Conservation (phyloP, 2,113 vertebrate species). For the Grammomys surdaster region DNA sequence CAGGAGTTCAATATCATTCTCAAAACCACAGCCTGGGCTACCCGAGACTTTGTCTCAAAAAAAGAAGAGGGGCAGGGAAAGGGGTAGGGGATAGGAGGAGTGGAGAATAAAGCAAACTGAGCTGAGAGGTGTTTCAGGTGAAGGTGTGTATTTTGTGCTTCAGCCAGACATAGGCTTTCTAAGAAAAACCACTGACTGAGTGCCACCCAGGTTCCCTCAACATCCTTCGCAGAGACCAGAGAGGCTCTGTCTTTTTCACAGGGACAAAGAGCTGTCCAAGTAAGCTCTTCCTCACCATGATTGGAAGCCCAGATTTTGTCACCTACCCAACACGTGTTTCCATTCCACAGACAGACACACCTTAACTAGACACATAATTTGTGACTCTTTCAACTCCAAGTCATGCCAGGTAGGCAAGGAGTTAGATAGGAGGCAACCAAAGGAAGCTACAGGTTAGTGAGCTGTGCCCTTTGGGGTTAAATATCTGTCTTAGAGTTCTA, state of each 20-base stretch:
- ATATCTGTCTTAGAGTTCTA: too few relatives aligned
- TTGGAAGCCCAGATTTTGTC: not conserved
- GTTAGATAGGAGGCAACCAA: not conserved
- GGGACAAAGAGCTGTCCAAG: not conserved
- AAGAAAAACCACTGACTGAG: conserved; percentile 6
- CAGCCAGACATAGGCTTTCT: conserved; percentile 26
- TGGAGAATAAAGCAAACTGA: not conserved
- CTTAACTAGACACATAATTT: not conserved
- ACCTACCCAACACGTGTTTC: not conserved
- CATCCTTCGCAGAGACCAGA: not conserved
- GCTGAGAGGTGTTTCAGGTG: not conserved
- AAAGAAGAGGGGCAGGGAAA: not conserved
- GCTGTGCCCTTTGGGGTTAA: not conserved
- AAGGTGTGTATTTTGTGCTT: conserved; percentile 16
- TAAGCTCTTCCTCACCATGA: not conserved
- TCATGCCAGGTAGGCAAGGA: not conserved
- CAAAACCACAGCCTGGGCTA: not conserved
- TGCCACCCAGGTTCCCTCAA: not conserved
- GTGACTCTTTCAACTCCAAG: conserved; percentile 1
- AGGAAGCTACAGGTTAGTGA: not conserved
- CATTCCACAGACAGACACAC: not conserved
- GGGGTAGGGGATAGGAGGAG: too few relatives aligned
- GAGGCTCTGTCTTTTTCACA: not conserved
- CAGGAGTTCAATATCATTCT: not conserved
- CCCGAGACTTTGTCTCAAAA: not conserved